phyloP scores from a whole-genome alignment of 2,113 vertebrate species.

The Struthio camelus region DNA sequence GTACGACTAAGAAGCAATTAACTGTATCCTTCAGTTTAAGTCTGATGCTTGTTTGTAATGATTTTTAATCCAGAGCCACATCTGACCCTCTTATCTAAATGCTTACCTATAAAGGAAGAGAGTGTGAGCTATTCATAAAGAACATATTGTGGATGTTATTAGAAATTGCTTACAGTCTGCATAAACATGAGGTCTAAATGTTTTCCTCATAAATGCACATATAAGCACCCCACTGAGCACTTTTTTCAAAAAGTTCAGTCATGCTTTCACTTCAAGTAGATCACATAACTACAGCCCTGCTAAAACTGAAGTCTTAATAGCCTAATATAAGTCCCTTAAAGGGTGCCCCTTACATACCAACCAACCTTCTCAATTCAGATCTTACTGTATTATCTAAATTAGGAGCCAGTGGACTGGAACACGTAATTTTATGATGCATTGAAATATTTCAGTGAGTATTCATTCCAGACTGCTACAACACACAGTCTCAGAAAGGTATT shows the following conservation, averaged over 20 bases:
- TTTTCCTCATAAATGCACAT: constrained; percentile 13
- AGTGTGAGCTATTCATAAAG: constrained; percentile 30
- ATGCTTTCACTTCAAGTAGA: constrained; percentile 29
- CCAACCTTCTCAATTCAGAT: constrained; percentile 32
- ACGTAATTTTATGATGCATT: constrained; percentile 58
- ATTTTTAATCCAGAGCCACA: constrained; percentile 17
- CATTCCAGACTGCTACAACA: background rate
- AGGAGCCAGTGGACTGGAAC: constrained; percentile 50
- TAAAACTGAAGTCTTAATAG: constrained; percentile 49
- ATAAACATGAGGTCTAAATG: constrained; percentile 5
- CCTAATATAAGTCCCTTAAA: constrained; percentile 23
- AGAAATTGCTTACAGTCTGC: constrained; percentile 35
- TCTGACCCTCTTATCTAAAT: constrained; percentile 34
- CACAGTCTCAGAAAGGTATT: background rate
- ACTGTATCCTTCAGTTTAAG: constrained; percentile 39
- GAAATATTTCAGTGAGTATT: constrained; percentile 36
- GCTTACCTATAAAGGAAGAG: constrained; percentile 20
- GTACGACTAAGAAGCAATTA: constrained; percentile 41
- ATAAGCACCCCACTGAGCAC: background rate
- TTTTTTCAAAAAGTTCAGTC: constrained; percentile 12
- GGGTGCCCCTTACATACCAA: background rate
- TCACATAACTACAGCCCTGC: background rate
- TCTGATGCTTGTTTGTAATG: constrained; percentile 34
- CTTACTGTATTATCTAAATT: constrained; percentile 58
- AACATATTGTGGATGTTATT: background rate